Conservation (phyloP, 2,888 invertebrate genomes). For the Abscondita cerata region DNA sequence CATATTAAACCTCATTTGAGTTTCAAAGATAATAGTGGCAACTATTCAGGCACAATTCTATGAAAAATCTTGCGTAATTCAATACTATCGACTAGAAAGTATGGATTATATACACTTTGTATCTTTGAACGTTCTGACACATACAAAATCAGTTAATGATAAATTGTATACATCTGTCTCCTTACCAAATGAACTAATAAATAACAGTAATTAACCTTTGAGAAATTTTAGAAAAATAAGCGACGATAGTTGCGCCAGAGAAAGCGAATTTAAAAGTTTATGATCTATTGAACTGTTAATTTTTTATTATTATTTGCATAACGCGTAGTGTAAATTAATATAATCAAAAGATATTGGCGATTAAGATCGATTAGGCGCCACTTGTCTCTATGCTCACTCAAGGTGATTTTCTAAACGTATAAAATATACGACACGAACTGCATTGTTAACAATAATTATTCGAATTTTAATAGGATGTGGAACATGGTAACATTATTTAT, state of each 20-base stretch:
- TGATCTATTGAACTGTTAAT: constrained; percentile 4
- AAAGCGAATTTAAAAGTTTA: constrained; percentile 21
- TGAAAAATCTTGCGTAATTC: constrained; percentile 28
- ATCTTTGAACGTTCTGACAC: constrained; percentile 24
- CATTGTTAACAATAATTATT: constrained; percentile 43
- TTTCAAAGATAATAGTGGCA: constrained; percentile 19
- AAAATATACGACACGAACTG: constrained; percentile 38
- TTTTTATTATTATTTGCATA: constrained; percentile 18
- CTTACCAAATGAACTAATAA: constrained; percentile 32
- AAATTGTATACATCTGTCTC: constrained; percentile 31
- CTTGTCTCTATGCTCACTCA: constrained; percentile 41
- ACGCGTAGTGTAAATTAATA: constrained; percentile 6
- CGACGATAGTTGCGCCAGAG: constrained; percentile 22
- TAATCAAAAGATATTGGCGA: constrained; percentile 36
- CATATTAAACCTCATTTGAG: constrained; percentile 17
- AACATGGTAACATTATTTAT: constrained; percentile 20
- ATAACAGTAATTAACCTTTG: constrained; percentile 32
- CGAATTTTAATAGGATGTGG: constrained; percentile 41
- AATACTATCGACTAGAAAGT: constrained; percentile 23
- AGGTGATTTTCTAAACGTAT: constrained; percentile 43
- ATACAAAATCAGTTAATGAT: constrained; percentile 28
- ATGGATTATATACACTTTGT: constrained; percentile 22
- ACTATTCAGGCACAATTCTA: constrained; percentile 21
- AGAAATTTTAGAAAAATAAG: constrained; percentile 25
- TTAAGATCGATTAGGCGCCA: constrained; percentile 46